phyloP scores from a whole-genome alignment of 2,888 invertebrate species.

The Drosophila macrospina region DNA sequence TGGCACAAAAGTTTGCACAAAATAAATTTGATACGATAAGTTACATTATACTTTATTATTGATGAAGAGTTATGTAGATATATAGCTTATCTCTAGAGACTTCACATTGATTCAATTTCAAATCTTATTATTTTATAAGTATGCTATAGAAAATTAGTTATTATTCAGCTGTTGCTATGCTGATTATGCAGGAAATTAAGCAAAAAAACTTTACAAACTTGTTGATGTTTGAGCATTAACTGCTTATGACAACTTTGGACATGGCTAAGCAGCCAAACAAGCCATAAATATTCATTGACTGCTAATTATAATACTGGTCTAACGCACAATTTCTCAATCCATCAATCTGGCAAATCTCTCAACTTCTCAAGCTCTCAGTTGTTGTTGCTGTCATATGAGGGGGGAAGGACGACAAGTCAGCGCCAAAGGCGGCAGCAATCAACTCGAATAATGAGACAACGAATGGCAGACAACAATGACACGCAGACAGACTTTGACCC shows the following conservation, averaged over 20 bases:
- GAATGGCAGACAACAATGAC: slow-evolving; percentile 20
- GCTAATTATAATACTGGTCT: slow-evolving; percentile 57
- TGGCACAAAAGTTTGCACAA: slow-evolving; percentile 1
- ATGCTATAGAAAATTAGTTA: slow-evolving; percentile 7
- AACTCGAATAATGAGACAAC: slow-evolving; percentile 52
- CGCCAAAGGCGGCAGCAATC: slow-evolving; percentile 62
- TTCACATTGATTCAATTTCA: neutral
- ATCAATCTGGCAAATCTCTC: too few relatives aligned
- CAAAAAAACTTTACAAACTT: neutral
- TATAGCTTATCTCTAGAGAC: neutral
- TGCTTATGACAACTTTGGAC: slow-evolving; percentile 34
- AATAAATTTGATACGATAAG: slow-evolving; percentile 4
- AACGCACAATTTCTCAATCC: slow-evolving; percentile 10
- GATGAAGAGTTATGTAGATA: neutral
- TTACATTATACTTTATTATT: slow-evolving; percentile 9
- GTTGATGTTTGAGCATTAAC: slow-evolving; percentile 9
- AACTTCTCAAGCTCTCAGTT: slow-evolving; percentile 13
- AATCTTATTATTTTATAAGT: neutral
- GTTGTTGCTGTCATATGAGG: slow-evolving; percentile 17
- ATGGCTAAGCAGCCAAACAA: slow-evolving; percentile 4
- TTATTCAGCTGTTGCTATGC: neutral
- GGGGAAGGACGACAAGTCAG: slow-evolving; percentile 15
- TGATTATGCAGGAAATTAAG: neutral
- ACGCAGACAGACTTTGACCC: slow-evolving; percentile 7
- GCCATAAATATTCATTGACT: slow-evolving; percentile 70